Evolutionary conservation across 2,113 vertebrate species (phyloP).

Genomic region (Heterochromis multidens): DNA sequence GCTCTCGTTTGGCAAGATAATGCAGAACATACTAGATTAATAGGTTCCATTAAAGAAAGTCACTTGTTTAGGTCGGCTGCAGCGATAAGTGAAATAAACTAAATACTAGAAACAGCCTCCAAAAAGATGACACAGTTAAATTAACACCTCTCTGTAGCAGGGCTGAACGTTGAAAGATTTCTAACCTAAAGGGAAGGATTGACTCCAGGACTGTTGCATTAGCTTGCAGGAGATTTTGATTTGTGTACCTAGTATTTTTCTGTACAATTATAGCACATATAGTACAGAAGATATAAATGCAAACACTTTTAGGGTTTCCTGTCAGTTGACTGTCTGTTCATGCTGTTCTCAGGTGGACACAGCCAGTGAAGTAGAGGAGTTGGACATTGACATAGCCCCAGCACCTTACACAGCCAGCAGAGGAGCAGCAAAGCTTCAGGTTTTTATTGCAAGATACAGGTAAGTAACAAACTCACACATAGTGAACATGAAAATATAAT

Average conservation of each 20-base stretch:
- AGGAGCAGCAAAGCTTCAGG: conserved; percentile 86
- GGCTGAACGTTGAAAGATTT: neutral
- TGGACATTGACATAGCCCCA: conserved; percentile 89
- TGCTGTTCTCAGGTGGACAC: conserved; percentile 86
- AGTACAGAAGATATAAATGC: neutral
- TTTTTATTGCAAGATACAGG: conserved; percentile 97
- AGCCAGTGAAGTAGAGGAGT: conserved; percentile 95
- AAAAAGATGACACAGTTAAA: neutral
- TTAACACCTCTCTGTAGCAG: neutral
- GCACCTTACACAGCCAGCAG: conserved; percentile 78
- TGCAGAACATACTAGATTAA: neutral
- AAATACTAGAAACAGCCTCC: neutral
- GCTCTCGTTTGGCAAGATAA: neutral
- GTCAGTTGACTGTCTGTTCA: neutral
- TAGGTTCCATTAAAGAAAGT: neutral
- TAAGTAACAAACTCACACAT: conserved; percentile 32
- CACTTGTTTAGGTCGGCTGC: neutral
- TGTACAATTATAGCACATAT: neutral
- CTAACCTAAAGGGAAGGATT: neutral
- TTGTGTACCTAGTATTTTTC: neutral
- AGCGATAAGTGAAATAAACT: neutral
- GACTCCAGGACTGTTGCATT: neutral
- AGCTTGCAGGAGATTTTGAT: neutral
- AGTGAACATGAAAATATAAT: neutral
- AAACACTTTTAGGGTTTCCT: neutral